Conservation (phyloP, 2,113 vertebrate genomes). For the Oryzias woworae region DNA sequence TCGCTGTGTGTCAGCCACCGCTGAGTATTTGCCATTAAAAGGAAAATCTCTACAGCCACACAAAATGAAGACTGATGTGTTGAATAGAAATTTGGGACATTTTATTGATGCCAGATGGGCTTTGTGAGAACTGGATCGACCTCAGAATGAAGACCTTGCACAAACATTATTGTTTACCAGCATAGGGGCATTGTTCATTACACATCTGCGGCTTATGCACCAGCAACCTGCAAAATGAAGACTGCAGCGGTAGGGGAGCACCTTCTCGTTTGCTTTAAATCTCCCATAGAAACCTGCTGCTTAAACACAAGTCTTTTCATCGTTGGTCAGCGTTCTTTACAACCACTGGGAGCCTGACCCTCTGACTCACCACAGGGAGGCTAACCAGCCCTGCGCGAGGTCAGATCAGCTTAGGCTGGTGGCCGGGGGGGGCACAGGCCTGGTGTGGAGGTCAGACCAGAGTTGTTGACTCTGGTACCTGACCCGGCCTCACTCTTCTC, state of each 20-base stretch:
- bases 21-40: conserved; percentile 31
- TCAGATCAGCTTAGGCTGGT: conserved; percentile 49
- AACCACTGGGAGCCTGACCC: conserved; percentile 64
- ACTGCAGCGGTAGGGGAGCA: conserved; percentile 60
- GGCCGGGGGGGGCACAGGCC: conserved; percentile 40
- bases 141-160: conserved; percentile 72
- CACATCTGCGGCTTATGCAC: conserved; percentile 49
- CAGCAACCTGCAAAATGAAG: conserved; percentile 74
- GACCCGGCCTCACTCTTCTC: conserved; percentile 51
- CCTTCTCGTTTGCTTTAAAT: conserved; percentile 47
- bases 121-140: conserved; percentile 64
- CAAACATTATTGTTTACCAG: conserved; percentile 79
- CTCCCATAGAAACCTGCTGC: conserved; percentile 30
- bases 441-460: conserved; percentile 39
- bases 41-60: conserved; percentile 18
- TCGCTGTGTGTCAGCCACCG: conserved; percentile 48
- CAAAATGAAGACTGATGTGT: conserved; percentile 65
- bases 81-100: conserved; percentile 65
- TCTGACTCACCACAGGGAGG: conserved; percentile 60
- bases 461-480: conserved; percentile 61
- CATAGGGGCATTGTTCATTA: conserved; percentile 56
- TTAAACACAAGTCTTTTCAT: conserved; percentile 67
- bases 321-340: conserved; percentile 56
- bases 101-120: conserved; percentile 75
- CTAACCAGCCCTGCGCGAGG: conserved; percentile 46